phyloP scores from a whole-genome alignment of 2,888 invertebrate genomes.

The Tinea semifulvella region DNA sequence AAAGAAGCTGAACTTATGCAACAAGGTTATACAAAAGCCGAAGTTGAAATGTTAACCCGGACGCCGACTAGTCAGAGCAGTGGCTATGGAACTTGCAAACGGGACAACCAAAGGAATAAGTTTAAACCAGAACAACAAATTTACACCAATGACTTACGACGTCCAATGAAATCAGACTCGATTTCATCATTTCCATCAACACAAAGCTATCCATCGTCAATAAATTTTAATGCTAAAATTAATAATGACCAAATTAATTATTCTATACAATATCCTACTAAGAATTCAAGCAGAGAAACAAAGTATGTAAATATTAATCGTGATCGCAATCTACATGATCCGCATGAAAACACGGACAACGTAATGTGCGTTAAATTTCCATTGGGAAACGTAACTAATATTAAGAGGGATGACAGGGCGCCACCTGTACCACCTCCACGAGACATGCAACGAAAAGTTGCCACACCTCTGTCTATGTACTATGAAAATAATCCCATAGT shows the following conservation, averaged over 20 bases:
- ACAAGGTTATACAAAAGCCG: slow-evolving; percentile 59
- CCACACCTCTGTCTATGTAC: slow-evolving; percentile 59
- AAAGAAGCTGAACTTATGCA: slow-evolving; percentile 63
- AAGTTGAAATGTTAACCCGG: slow-evolving; percentile 61
- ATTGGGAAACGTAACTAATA: slow-evolving; percentile 51
- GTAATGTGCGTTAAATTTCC: slow-evolving; percentile 63
- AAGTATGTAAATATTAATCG: slow-evolving; percentile 45
- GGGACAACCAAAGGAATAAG: slow-evolving; percentile 52
- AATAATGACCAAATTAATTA: slow-evolving; percentile 63
- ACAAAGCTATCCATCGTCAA: slow-evolving; percentile 61
- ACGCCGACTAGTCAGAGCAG: slow-evolving; percentile 63
- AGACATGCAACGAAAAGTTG: slow-evolving; percentile 72
- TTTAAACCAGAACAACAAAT: slow-evolving; percentile 42
- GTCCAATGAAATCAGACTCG: slow-evolving; percentile 56
- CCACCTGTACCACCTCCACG: slow-evolving; percentile 85
- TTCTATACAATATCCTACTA: slow-evolving; percentile 50
- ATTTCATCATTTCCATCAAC: slow-evolving; percentile 62
- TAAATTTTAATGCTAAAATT: slow-evolving; percentile 64
- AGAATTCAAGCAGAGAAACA: slow-evolving; percentile 44
- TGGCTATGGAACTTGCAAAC: slow-evolving; percentile 56
- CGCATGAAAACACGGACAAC: slow-evolving; percentile 46
- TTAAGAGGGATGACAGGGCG: slow-evolving; percentile 52
- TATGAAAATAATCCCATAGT: slow-evolving; percentile 49
- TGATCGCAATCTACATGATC: slow-evolving; percentile 43
- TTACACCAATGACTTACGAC: slow-evolving; percentile 36